These are phyloP conservation scores for Etheostoma perlongum DNA, from an alignment of 2,797 vertebrate genomes.

Conservation along the genomic window DNA sequence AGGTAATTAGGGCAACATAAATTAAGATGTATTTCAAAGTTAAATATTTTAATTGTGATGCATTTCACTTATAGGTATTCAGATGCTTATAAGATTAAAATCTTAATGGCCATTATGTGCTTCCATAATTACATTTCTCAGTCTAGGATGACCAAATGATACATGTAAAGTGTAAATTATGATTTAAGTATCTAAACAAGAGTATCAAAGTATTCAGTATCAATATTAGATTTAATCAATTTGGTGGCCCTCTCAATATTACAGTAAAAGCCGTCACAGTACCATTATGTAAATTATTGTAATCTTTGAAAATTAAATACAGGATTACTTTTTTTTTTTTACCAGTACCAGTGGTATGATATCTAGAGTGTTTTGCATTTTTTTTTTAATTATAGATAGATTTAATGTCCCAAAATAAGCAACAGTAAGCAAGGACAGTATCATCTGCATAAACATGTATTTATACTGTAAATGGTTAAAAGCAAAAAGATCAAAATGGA, in stretches of 20 bases:
- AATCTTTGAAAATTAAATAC: background rate
- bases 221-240: background rate
- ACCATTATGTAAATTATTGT: background rate
- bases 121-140: background rate
- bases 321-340: background rate
- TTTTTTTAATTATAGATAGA: no score
- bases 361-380: no score
- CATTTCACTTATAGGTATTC: background rate
- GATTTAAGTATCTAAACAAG: background rate
- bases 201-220: background rate
- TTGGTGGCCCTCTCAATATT: background rate
- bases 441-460: constrained; percentile 12
- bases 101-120: background rate
- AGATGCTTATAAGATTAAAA: background rate
- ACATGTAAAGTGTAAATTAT: background rate
- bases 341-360: no score
- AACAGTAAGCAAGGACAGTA: background rate
- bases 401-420: no score
- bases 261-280: background rate
- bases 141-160: fast-evolving
- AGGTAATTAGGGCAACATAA: background rate
- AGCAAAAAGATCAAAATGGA: background rate
- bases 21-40: background rate
- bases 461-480: background rate
- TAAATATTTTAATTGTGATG: fast-evolving